Percentiles rank a stretch among this genome's conserved stretches.
These are phyloP conservation scores for Dichetophora obliterata DNA, from an alignment of 2,888 invertebrate genomes.

Conservation along the genomic window DNA sequence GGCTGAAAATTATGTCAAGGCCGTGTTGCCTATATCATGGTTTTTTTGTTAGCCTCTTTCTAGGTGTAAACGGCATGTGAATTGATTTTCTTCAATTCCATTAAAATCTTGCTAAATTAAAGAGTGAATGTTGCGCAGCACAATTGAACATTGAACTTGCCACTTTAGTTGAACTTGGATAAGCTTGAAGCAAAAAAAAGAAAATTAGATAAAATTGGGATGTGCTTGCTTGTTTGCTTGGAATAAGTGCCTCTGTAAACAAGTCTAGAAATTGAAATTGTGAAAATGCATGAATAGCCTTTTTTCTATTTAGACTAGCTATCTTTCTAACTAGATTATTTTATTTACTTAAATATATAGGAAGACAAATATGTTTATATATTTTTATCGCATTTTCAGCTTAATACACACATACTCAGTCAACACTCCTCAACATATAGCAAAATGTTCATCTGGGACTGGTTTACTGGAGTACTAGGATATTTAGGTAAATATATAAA, in stretches of 20 bases:
- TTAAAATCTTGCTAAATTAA: background rate
- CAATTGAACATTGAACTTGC: constrained; percentile 14
- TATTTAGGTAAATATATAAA: constrained; percentile 83
- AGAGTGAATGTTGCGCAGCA: background rate
- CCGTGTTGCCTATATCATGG: background rate
- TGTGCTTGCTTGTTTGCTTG: background rate
- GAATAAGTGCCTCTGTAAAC: no score
- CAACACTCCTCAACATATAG: constrained; percentile 48
- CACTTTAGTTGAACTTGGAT: background rate
- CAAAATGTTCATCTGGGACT: constrained; percentile 94
- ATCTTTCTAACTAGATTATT: background rate
- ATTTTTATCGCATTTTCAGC: constrained; percentile 44
- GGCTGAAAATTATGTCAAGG: constrained; percentile 26
- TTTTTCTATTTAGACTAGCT: no score
- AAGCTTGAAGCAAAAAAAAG: background rate
- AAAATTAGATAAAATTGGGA: background rate
- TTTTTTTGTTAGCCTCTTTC: background rate
- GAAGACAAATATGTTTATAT: background rate
- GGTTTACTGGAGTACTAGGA: constrained; percentile 94
- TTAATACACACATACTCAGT: constrained; percentile 44
- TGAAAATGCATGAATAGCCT: no score
- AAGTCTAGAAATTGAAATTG: no score
- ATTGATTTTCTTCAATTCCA: constrained; percentile 18
- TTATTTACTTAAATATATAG: background rate
- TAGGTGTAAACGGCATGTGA: background rate